Evolutionary conservation across 2,888 invertebrate species (phyloP).

Genomic region (Isotomurus palustris): DNA sequence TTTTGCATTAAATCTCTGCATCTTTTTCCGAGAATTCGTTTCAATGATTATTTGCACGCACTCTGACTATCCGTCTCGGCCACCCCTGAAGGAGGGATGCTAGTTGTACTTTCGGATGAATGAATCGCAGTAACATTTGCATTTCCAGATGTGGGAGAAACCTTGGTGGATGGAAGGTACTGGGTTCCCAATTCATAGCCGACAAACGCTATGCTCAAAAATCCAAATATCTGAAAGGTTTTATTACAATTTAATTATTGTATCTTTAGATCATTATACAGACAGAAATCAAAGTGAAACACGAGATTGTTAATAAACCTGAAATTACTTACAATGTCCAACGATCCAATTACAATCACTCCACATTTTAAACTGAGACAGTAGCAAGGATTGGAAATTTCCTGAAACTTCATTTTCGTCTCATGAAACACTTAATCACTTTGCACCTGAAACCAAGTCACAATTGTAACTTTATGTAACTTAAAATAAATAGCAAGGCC

Average conservation of each 20-base stretch:
- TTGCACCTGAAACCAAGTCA: too few relatives aligned
- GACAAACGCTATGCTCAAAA: not conserved
- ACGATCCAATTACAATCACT: not conserved
- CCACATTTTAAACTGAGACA: not conserved
- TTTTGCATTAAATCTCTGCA: not conserved
- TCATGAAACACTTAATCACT: too few relatives aligned
- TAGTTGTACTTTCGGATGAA: too few relatives aligned
- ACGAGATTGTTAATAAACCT: constrained; percentile 1
- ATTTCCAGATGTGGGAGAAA: too few relatives aligned
- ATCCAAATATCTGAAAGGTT: not conserved
- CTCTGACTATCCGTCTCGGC: too few relatives aligned
- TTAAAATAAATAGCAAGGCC: too few relatives aligned
- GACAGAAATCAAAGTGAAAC: not conserved
- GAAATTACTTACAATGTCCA: constrained; percentile 3
- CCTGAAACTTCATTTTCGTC: too few relatives aligned
- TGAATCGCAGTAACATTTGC: too few relatives aligned
- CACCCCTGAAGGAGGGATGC: too few relatives aligned
- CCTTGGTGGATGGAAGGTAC: too few relatives aligned
- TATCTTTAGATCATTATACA: not conserved
- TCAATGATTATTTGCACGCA: not conserved
- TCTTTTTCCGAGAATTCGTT: not conserved
- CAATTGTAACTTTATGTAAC: too few relatives aligned
- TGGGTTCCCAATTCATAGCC: not conserved
- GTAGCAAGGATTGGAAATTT: not conserved
- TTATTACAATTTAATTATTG: not conserved